phyloP scores from a whole-genome alignment of 2,113 vertebrate species.

The Dicentrarchus labrax region DNA sequence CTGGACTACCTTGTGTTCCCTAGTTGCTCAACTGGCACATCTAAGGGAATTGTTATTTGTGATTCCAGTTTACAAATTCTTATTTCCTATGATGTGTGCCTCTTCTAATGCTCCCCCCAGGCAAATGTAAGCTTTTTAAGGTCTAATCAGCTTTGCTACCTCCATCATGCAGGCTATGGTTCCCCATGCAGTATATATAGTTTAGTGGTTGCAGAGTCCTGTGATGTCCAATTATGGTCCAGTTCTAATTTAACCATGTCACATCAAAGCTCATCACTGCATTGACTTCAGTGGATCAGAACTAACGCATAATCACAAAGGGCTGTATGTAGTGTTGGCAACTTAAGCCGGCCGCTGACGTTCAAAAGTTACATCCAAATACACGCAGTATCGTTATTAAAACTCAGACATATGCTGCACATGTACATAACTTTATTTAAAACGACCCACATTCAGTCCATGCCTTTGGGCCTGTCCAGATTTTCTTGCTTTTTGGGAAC shows the following conservation, averaged over 20 bases:
- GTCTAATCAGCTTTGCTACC: constrained; percentile 66
- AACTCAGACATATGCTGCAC: constrained; percentile 12
- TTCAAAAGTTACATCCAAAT: constrained; percentile 16
- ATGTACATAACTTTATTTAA: neutral
- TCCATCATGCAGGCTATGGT: constrained; percentile 27
- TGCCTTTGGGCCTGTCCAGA: constrained; percentile 4
- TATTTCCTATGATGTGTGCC: constrained; percentile 29
- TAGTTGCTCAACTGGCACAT: constrained; percentile 54
- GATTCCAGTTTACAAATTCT: constrained; percentile 37
- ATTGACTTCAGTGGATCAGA: constrained; percentile 18
- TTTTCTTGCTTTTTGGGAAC: constrained; percentile 17
- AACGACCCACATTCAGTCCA: neutral
- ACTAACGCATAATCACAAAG: constrained; percentile 25
- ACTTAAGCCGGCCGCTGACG: neutral
- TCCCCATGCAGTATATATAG: constrained; percentile 31
- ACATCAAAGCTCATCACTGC: constrained; percentile 49
- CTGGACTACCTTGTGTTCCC: constrained; percentile 38
- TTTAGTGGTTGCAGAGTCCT: neutral
- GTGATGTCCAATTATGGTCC: constrained; percentile 31
- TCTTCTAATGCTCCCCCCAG: constrained; percentile 27
- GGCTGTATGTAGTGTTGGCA: neutral
- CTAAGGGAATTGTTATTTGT: constrained; percentile 39
- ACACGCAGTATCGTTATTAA: neutral
- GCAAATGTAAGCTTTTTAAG: constrained; percentile 51
- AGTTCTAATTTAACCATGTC: constrained; percentile 52